Percentiles rank a stretch among this genome's conserved stretches.
Conservation (phyloP, 2,113 vertebrate genomes). For the Probosciger aterrimus region DNA sequence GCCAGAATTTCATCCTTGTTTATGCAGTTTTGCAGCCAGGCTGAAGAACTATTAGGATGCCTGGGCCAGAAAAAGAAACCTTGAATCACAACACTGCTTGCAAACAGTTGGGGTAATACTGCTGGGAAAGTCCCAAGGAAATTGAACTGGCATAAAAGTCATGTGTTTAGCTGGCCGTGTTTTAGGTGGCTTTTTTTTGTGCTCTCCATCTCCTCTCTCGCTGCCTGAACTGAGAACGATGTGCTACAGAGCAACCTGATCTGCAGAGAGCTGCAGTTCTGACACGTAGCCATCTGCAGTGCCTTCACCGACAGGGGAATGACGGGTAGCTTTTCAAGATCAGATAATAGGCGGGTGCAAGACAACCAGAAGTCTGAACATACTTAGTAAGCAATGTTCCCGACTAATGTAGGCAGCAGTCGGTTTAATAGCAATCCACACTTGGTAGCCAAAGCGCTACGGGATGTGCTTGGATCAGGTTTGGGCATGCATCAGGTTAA, state of each 20-base stretch:
- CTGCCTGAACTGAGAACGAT: not conserved
- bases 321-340: conserved; percentile 34
- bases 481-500: conserved; percentile 38
- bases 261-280: not conserved
- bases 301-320: not conserved
- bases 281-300: not conserved
- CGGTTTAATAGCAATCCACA: not conserved
- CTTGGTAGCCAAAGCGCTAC: conserved; percentile 28
- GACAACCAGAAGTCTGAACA: conserved; percentile 50
- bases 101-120: conserved; percentile 22
- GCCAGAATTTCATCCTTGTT: conserved; percentile 49
- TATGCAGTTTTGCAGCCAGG: conserved; percentile 41
- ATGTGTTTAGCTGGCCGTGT: not conserved
- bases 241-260: not conserved
- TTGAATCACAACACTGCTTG: conserved; percentile 15
- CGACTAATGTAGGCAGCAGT: conserved; percentile 42
- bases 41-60: conserved; percentile 18
- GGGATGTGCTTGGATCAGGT: conserved; percentile 51
- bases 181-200: not conserved
- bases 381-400: conserved; percentile 63
- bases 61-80: conserved; percentile 36
- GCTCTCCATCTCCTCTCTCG: not conserved
- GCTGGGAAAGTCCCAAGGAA: conserved; percentile 52
- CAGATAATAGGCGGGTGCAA: conserved; percentile 51
- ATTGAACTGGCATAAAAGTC: conserved; percentile 2